phyloP scores from a whole-genome alignment of 2,888 invertebrate genomes.

The Petrolisthes cinctipes region DNA sequence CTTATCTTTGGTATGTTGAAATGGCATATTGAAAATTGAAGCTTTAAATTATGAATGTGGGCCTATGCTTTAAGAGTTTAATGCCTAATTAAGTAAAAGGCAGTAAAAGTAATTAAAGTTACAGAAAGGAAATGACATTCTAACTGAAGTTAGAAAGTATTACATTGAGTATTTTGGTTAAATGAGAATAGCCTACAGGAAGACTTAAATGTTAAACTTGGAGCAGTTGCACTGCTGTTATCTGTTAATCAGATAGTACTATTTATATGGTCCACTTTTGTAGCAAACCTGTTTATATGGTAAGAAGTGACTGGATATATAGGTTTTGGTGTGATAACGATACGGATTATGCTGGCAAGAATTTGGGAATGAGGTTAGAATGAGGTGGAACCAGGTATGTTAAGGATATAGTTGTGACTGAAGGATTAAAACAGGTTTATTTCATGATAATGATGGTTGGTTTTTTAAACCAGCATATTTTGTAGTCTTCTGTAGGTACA shows the following conservation, averaged over 20 bases:
- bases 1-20: not conserved
- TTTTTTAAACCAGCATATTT: conserved; percentile 27
- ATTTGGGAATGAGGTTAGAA: conserved; percentile 36
- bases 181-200: conserved; percentile 14
- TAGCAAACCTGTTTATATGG: conserved; percentile 48
- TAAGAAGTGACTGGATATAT: conserved; percentile 51
- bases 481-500: conserved; percentile 52
- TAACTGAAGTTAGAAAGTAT: conserved; percentile 50
- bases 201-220: conserved; percentile 11
- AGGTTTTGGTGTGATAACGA: conserved; percentile 30
- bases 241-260: conserved; percentile 48
- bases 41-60: conserved; percentile 47
- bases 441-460: conserved; percentile 22
- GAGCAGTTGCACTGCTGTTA: conserved; percentile 27
- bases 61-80: conserved; percentile 21
- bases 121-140: conserved; percentile 31
- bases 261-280: conserved; percentile 21
- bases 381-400: conserved; percentile 32
- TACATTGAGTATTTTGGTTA: conserved; percentile 49
- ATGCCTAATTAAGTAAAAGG: conserved; percentile 22
- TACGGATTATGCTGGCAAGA: conserved; percentile 40
- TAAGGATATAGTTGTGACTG: conserved; percentile 33
- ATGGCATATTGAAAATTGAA: conserved; percentile 35
- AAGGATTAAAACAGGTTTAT: conserved; percentile 44
- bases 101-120: conserved; percentile 9